A percentile compares a stretch with the other conserved stretches of the same genome.
Conservation (phyloP, 2,113 vertebrate genomes). For the Passer montanus region DNA sequence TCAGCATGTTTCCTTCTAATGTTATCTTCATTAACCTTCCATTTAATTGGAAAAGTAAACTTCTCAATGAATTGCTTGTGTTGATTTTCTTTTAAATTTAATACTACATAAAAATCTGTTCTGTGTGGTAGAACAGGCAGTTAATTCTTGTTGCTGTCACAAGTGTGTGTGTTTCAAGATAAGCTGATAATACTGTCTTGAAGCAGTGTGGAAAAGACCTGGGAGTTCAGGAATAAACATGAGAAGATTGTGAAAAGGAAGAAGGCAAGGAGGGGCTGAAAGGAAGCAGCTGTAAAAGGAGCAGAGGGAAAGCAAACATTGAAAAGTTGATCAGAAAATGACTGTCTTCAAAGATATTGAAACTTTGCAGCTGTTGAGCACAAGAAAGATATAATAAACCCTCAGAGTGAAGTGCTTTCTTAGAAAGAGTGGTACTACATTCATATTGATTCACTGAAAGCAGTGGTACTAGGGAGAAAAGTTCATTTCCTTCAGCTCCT, state of each 20-base stretch:
- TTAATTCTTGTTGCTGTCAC: neutral
- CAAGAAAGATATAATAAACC: neutral
- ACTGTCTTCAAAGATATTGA: neutral
- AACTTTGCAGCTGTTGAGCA: neutral
- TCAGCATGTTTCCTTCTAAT: neutral
- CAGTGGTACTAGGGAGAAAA: neutral
- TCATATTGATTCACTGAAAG: neutral
- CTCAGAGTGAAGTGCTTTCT: neutral
- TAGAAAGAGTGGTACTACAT: neutral
- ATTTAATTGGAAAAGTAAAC: neutral
- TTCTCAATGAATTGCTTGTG: neutral
- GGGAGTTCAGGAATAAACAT: neutral
- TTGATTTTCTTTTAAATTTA: neutral
- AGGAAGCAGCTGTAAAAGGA: neutral
- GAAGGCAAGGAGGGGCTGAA: neutral
- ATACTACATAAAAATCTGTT: neutral
- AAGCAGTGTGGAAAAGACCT: neutral
- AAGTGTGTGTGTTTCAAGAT: neutral
- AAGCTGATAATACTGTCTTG: neutral
- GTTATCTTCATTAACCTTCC: neutral
- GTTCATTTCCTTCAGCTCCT: neutral
- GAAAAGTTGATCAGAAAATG: neutral
- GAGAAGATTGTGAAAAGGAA: neutral
- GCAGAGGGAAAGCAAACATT: neutral
- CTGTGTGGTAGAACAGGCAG: rapidly evolving